Evolutionary conservation across 2,888 invertebrate genomes (phyloP).

Genomic region (Cyclophora punctaria): DNA sequence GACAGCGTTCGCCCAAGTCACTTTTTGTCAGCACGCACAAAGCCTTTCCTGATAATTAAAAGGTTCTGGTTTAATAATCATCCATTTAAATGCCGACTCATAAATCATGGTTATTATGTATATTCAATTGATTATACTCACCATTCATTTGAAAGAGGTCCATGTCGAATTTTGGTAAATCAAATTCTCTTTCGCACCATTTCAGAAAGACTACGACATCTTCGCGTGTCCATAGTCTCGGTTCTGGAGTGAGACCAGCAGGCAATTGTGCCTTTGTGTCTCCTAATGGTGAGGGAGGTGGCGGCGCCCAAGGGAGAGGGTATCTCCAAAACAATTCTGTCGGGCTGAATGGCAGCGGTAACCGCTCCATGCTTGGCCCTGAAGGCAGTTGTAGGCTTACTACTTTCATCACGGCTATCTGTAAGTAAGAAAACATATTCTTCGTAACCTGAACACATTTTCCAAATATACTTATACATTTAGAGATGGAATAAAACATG

Average conservation of each 20-base stretch:
- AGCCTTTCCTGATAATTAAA: constrained; percentile 83
- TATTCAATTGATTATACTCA: constrained; percentile 36
- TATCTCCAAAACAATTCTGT: constrained; percentile 92
- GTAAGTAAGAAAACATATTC: constrained; percentile 29
- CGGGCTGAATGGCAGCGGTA: constrained; percentile 87
- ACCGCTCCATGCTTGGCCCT: constrained; percentile 82
- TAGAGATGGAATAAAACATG: too few relatives aligned
- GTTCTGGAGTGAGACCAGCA: constrained; percentile 88
- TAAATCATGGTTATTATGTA: background rate
- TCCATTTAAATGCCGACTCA: background rate
- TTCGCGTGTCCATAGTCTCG: constrained; percentile 91
- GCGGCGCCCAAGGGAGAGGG: constrained; percentile 83
- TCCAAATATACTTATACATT: too few relatives aligned
- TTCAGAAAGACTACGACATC: constrained; percentile 90
- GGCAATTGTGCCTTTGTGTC: constrained; percentile 93
- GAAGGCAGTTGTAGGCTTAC: constrained; percentile 82
- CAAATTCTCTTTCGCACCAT: constrained; percentile 95
- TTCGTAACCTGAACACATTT: too few relatives aligned
- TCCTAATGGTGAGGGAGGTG: constrained; percentile 80
- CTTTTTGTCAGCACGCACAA: constrained; percentile 91
- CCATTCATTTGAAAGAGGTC: constrained; percentile 98
- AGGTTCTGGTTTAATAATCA: background rate
- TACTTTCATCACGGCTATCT: constrained; percentile 77
- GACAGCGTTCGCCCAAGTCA: constrained; percentile 93
- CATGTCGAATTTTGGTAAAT: constrained; percentile 92